phyloP scores from a whole-genome alignment of 2,113 vertebrate species.

The Tenrec ecaudatus region DNA sequence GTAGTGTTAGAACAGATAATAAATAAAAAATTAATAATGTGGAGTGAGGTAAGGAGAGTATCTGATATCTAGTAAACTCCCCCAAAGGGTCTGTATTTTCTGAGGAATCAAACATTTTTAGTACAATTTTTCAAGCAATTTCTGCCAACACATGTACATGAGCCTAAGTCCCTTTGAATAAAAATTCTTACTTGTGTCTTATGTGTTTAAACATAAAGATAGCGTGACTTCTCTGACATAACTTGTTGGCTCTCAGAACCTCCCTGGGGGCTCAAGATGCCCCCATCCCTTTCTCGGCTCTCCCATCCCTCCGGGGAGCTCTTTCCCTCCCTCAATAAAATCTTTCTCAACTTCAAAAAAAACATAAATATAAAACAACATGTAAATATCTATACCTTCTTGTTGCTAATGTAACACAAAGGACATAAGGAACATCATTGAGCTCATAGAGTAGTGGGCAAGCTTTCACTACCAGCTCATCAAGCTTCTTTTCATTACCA shows the following conservation, averaged over 20 bases:
- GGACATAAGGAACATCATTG: too few species aligned
- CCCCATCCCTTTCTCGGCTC: too few species aligned
- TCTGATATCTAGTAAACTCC: not conserved
- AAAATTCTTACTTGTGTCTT: too few species aligned
- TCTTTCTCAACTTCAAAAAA: too few species aligned
- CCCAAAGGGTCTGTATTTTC: not conserved
- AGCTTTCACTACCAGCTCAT: not conserved
- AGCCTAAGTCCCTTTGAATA: not conserved
- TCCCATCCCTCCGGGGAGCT: too few species aligned
- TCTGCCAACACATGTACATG: not conserved
- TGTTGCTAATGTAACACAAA: not conserved
- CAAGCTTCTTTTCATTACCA: not conserved
- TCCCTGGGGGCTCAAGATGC: too few species aligned
- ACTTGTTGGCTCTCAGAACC: too few species aligned
- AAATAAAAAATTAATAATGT: not conserved
- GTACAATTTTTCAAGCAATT: not conserved
- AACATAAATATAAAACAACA: too few species aligned
- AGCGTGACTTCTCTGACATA: too few species aligned
- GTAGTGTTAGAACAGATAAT: not conserved
- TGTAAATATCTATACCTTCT: too few species aligned
- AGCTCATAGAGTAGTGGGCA: not conserved
- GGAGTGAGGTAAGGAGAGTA: not conserved
- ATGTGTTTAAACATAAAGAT: too few species aligned
- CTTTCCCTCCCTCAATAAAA: too few species aligned
- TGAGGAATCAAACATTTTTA: not conserved